A percentile compares a stretch with the other conserved stretches of the same genome.
phyloP scores from a whole-genome alignment of 1,140 invertebrate species.

The Anoplophora glabripennis region DNA sequence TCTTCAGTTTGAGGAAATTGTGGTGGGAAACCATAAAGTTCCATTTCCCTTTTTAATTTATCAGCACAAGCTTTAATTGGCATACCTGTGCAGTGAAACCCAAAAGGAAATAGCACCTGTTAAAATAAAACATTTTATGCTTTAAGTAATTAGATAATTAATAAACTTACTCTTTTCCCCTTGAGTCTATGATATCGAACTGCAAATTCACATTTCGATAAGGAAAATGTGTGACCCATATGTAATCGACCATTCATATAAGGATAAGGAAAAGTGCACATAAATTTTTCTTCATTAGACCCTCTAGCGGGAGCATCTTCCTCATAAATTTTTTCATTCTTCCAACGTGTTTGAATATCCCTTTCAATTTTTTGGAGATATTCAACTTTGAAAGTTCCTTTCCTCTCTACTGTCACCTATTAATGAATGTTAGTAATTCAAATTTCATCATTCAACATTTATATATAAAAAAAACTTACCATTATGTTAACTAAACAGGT shows the following conservation, averaged over 20 bases:
- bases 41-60: constrained; percentile 93
- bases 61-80: constrained; percentile 97
- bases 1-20: constrained; percentile 72
- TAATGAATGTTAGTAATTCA: no score
- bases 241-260: constrained; percentile 99
- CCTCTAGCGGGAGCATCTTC: constrained; percentile 69
- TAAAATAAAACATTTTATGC: background rate
- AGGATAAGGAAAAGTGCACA: constrained; percentile 96
- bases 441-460: no score
- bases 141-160: background rate
- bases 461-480: no score
- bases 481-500: no score
- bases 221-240: constrained; percentile 95
- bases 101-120: constrained; percentile 91
- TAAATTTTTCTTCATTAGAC: constrained; percentile 76
- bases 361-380: constrained; percentile 85
- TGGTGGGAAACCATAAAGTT: constrained; percentile 90
- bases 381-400: constrained; percentile 90
- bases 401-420: constrained; percentile 66
- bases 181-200: constrained; percentile 72
- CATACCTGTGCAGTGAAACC: constrained; percentile 98
- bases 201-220: constrained; percentile 98
- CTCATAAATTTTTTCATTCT: constrained; percentile 74
- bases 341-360: constrained; percentile 82
- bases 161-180: constrained; percentile 65